Conservation (phyloP, 2,113 vertebrate species). For the Neopipo cinnamomea region DNA sequence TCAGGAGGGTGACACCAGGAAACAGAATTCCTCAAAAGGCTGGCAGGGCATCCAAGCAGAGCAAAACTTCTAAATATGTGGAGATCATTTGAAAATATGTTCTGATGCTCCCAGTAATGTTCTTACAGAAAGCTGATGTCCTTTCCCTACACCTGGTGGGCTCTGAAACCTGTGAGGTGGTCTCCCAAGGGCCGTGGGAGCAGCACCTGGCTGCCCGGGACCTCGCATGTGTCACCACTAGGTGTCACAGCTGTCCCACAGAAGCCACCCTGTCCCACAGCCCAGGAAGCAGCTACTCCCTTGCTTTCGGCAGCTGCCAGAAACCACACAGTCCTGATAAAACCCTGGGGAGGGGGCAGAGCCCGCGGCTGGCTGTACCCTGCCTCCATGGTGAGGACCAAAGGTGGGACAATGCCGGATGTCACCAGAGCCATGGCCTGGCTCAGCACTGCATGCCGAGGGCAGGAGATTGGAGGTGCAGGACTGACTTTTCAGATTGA, state of each 20-base stretch:
- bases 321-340: rapidly evolving
- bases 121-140: background rate
- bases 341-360: background rate
- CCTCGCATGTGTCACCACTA: conserved; percentile 26
- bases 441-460: rapidly evolving
- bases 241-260: conserved; percentile 60
- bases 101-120: rapidly evolving
- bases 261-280: background rate
- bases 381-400: rapidly evolving
- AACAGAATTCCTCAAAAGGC: background rate
- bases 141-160: rapidly evolving
- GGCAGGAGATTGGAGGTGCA: background rate
- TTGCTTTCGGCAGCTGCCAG: rapidly evolving
- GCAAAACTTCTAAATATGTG: background rate
- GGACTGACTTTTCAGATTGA: background rate
- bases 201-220: background rate
- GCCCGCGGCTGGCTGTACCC: background rate
- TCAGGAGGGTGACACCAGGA: rapidly evolving
- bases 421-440: background rate
- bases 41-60: background rate
- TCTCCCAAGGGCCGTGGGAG: rapidly evolving
- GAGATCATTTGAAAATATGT: background rate
- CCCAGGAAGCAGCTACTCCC: rapidly evolving
- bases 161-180: rapidly evolving
- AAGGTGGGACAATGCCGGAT: background rate